Conservation (phyloP, 2,888 invertebrate genomes). For the Phengaris alcon region DNA sequence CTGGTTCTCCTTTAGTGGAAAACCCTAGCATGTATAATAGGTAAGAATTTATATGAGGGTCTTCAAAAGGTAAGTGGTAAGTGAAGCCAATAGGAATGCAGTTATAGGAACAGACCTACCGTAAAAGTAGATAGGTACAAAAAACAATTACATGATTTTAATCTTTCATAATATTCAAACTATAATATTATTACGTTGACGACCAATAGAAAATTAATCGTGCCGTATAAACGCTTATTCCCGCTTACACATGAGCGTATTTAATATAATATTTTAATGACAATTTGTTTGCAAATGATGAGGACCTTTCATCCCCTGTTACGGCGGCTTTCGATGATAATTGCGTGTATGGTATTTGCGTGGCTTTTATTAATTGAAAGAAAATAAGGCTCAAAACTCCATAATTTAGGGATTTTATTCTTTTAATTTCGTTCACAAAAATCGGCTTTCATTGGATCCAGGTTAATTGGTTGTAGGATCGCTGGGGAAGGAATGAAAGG, state of each 20-base stretch:
- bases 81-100: no score
- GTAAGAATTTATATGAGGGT: no score
- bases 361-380: constrained; percentile 4
- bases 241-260: background rate
- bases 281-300: background rate
- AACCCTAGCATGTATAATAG: no score
- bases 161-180: background rate
- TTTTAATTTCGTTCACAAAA: constrained; percentile 16
- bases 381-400: background rate
- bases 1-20: no score
- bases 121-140: background rate
- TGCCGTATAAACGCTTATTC: background rate
- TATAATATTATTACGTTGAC: background rate
- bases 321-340: background rate
- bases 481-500: background rate
- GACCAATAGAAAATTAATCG: background rate
- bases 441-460: constrained; percentile 12
- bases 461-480: constrained; percentile 15
- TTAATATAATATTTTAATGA: background rate
- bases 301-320: background rate
- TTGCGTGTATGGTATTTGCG: background rate
- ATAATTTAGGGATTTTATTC: constrained; percentile 5
- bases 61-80: no score
- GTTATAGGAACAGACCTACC: no score
- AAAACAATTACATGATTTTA: background rate